Percentiles rank a stretch among this genome's conserved stretches.
These are phyloP conservation scores for Balaeniceps rex DNA, from an alignment of 2,113 vertebrate genomes.

Conservation along the genomic window DNA sequence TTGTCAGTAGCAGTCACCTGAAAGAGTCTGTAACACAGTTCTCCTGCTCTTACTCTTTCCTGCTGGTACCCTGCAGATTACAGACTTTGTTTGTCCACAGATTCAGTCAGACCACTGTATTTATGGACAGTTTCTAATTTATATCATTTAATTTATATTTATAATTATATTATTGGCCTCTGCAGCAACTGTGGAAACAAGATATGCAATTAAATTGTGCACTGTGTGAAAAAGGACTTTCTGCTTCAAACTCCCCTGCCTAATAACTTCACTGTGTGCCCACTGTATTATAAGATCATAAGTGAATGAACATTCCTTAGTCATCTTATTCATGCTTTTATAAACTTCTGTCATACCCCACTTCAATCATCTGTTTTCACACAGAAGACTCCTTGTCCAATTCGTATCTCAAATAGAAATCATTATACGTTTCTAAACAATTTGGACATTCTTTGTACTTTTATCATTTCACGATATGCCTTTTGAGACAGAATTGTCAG, in stretches of 20 bases:
- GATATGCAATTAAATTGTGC: background rate
- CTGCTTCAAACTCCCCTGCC: background rate
- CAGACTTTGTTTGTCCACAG: background rate
- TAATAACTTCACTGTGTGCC: background rate
- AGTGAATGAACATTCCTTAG: background rate
- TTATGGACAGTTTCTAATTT: background rate
- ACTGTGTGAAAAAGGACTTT: background rate
- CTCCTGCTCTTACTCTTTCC: background rate
- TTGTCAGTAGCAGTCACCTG: background rate
- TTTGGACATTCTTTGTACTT: background rate
- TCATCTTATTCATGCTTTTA: background rate
- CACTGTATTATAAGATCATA: background rate
- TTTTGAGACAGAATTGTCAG: background rate
- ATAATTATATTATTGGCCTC: background rate
- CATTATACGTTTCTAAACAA: background rate
- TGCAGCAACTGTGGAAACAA: background rate
- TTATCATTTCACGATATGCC: background rate
- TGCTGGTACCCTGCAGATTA: background rate
- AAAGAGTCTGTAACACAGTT: background rate
- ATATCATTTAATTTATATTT: background rate
- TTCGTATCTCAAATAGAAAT: background rate
- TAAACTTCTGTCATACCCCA: background rate
- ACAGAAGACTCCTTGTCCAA: background rate
- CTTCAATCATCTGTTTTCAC: background rate
- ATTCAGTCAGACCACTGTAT: background rate